A percentile compares a stretch with the other conserved stretches of the same genome.
These are phyloP conservation scores for Tachina grossa DNA, from an alignment of 2,888 invertebrate species.

Conservation along the genomic window DNA sequence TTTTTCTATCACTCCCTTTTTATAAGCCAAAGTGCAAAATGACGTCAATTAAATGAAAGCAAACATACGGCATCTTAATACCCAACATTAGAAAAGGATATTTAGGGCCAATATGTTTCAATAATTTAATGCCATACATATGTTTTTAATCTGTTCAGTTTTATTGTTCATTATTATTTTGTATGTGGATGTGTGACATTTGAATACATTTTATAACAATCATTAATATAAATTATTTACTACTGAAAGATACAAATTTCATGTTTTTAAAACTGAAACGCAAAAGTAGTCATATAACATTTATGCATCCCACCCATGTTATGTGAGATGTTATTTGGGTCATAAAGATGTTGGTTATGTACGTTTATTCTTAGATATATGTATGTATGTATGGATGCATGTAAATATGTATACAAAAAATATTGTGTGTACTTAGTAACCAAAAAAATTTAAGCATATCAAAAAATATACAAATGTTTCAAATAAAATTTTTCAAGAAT, in stretches of 20 bases:
- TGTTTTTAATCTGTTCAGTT: constrained; percentile 2
- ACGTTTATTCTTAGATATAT: too few species aligned
- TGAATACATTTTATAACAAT: constrained; percentile 3
- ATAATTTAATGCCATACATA: constrained; percentile 15
- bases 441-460: too few species aligned
- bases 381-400: too few species aligned
- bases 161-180: constrained; percentile 16
- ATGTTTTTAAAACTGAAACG: neutral
- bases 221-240: constrained; percentile 25
- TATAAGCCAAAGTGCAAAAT: neutral
- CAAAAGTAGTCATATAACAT: neutral
- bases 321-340: too few species aligned
- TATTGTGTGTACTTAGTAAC: too few species aligned
- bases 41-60: constrained; percentile 12
- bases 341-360: too few species aligned
- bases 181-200: neutral
- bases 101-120: neutral
- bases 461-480: too few species aligned
- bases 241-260: too few species aligned
- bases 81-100: neutral
- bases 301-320: too few species aligned
- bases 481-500: too few species aligned
- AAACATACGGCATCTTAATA: neutral
- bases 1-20: neutral
- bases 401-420: too few species aligned